phyloP scores from a whole-genome alignment of 2,797 vertebrate genomes.

The Taenioides sp. region DNA sequence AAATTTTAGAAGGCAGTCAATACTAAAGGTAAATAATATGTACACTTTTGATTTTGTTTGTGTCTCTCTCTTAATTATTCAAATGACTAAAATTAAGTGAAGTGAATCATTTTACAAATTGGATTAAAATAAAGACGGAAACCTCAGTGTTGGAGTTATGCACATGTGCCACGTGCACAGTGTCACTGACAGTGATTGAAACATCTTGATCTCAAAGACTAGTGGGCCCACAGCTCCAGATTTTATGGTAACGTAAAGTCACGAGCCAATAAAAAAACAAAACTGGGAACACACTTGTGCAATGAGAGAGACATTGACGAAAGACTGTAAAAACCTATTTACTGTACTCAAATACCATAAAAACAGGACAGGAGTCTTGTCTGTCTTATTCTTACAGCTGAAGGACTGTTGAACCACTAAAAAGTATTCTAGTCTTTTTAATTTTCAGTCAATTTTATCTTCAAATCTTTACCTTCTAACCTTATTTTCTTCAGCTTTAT shows the following conservation, averaged over 20 bases:
- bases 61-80: neutral
- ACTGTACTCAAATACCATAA: slow-evolving; percentile 8
- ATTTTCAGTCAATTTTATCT: neutral
- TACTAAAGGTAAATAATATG: neutral
- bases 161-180: neutral
- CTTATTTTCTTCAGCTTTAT: neutral
- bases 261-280: slow-evolving; percentile 44
- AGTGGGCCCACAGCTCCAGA: neutral
- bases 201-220: neutral
- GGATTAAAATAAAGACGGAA: neutral
- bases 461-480: neutral
- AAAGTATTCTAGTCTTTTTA: slow-evolving; percentile 3
- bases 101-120: neutral
- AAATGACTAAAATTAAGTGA: neutral
- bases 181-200: neutral
- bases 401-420: neutral
- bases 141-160: neutral
- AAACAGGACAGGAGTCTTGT: slow-evolving; percentile 21
- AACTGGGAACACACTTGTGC: slow-evolving; percentile 20
- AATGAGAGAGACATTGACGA: slow-evolving; percentile 20
- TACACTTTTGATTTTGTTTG: neutral
- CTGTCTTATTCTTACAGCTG: slow-evolving; percentile 16
- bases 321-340: slow-evolving; percentile 38
- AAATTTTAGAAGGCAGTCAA: neutral
- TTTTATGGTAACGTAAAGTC: slow-evolving; percentile 49